phyloP scores from a whole-genome alignment of 2,797 vertebrate genomes.

The Garrulus glandarius region DNA sequence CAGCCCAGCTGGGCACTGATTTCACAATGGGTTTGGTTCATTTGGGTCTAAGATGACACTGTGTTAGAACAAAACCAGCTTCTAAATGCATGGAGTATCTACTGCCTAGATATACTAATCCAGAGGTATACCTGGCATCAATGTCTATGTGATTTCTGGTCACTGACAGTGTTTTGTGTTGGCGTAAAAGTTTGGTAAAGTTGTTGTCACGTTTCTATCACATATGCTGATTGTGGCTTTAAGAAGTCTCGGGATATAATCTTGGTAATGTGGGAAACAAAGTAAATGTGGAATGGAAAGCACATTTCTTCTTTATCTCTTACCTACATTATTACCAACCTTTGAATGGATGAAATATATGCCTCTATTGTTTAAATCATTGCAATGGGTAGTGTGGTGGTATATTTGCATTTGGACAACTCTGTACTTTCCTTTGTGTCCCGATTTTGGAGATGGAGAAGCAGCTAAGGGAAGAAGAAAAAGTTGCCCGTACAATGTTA shows the following conservation, averaged over 20 bases:
- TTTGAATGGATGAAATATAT: not conserved
- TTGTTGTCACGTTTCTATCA: not conserved
- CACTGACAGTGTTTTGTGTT: not conserved
- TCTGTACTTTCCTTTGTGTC: not conserved
- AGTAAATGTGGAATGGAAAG: not conserved
- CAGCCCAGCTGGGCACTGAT: not conserved
- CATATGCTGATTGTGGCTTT: not conserved
- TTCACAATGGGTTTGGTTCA: not conserved
- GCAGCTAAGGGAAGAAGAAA: not conserved
- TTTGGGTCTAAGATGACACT: not conserved
- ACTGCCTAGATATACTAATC: not conserved
- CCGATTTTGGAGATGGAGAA: not conserved
- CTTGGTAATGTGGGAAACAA: not conserved
- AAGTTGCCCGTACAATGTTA: not conserved
- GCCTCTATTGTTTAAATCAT: not conserved
- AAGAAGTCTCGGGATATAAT: not conserved
- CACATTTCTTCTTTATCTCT: not conserved
- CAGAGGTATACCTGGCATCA: not conserved
- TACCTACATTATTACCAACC: not conserved
- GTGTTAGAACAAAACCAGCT: not conserved
- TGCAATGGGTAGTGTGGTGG: not conserved
- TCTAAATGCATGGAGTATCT: not conserved
- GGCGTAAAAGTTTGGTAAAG: not conserved
- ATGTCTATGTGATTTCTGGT: not conserved
- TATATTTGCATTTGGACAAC: not conserved